Evolutionary conservation across 2,888 invertebrate genomes (phyloP).

Genomic region (Xestia xanthographa): DNA sequence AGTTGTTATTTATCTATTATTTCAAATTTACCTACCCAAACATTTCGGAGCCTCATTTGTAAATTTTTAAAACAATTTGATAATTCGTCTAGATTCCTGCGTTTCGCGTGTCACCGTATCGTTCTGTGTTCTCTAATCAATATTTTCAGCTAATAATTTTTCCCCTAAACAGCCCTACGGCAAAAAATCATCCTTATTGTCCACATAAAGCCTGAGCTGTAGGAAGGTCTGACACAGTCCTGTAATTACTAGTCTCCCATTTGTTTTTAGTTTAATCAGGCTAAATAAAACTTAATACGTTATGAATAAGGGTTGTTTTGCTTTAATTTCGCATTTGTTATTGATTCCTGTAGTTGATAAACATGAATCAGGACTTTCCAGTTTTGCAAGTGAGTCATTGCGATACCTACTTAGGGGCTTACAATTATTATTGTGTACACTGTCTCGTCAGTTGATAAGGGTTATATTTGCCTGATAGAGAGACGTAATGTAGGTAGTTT

Average conservation of each 20-base stretch:
- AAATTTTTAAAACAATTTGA: neutral
- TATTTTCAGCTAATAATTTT: conserved; percentile 8
- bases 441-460: neutral
- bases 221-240: conserved; percentile 2
- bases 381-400: conserved; percentile 54
- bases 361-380: conserved; percentile 60
- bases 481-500: neutral
- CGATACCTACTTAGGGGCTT: neutral
- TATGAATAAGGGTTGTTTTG: no score
- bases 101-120: conserved; percentile 6
- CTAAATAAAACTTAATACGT: conserved; percentile 42
- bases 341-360: conserved; percentile 25
- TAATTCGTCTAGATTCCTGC: neutral
- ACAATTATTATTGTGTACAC: conserved; percentile 1
- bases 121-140: conserved; percentile 31
- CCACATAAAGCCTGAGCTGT: conserved; percentile 5
- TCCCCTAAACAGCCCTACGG: neutral
- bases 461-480: conserved; percentile 25
- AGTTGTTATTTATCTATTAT: neutral
- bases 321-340: no score
- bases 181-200: conserved; percentile 1
- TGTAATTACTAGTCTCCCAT: conserved; percentile 18
- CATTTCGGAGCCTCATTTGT: neutral
- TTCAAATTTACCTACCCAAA: neutral
- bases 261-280: conserved; percentile 11